Percentiles rank a stretch among this genome's conserved stretches.
phyloP scores from a whole-genome alignment of 2,113 vertebrate genomes.

The Crypturellus undulatus region DNA sequence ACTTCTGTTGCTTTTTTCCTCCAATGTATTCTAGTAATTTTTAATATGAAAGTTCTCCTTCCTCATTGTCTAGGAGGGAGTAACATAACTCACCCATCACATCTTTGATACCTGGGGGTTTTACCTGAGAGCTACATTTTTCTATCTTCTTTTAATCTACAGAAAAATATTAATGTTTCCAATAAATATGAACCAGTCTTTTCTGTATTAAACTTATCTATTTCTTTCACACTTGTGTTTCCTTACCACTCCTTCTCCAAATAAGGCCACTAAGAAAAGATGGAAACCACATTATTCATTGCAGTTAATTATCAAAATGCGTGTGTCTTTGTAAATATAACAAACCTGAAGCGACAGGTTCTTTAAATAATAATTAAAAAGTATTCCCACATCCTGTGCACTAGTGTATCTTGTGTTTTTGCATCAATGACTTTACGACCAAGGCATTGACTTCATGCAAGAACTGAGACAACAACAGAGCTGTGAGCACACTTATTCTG shows the following conservation, averaged over 20 bases:
- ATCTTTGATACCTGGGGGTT: background rate
- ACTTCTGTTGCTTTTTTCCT: background rate
- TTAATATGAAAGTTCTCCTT: background rate
- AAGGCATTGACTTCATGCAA: conserved; percentile 24
- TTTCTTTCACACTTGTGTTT: background rate
- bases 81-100: background rate
- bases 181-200: background rate
- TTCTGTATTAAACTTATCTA: background rate
- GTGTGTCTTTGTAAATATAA: background rate
- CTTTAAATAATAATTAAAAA: background rate
- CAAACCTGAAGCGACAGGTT: background rate
- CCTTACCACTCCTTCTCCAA: background rate
- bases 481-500: background rate
- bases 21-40: background rate
- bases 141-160: background rate
- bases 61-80: background rate
- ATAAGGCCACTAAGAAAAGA: background rate
- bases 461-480: background rate
- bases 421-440: background rate
- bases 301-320: background rate
- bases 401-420: background rate
- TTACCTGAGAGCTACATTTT: background rate
- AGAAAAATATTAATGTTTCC: background rate
- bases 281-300: background rate
- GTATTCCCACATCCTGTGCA: background rate